Evolutionary conservation across 1,140 invertebrate genomes (phyloP), one percentile per base, ranked within the genome.

Genomic region (Magallana gigas): DNA sequence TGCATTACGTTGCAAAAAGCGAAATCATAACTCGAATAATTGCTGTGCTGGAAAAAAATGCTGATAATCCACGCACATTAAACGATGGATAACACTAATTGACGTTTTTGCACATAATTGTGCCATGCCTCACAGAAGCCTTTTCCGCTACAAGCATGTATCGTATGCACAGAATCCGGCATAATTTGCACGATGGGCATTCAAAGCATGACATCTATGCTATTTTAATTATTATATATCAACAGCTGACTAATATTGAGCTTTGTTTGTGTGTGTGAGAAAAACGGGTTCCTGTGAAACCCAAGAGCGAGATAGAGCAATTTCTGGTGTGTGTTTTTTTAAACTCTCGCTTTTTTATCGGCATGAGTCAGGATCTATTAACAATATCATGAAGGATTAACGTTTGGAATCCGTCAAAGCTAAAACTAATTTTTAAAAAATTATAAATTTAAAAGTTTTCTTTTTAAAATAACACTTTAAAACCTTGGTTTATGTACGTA

Each of bases 171-270:
- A 23, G 23, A 76, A 76, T 76, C 68, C 36, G 68, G 68, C 23
- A 76, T 76, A 76, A 11, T 76, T 71, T 76, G 18, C 68, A 29
- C 68, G 23, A 48, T 76, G 68, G 68, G 68, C 23, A 76, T 76
- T 76, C 68, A 3, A 76, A 29, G 68, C 68, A 76, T 36, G 68
- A 76, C 68, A 29, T 76, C 68, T 76, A 76, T 76, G 68, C 68
- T 29, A 29, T 76, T 76, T 76, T 76, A 76, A 76, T 76, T 76
- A 76, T 29, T 76, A 76, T 29, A 76, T 29, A 76, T 29, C 68
- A 76, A 76, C 68, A 76, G 29, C 68, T 76, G 68, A 76, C 68
- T 76, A 76, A 76, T 76, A 23, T 29, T 76, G 14, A 76, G 23
- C 9, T 23, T 23, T 29, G 11, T 76, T 23, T 76, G 68, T 76